A percentile compares a stretch with the other conserved stretches of the same genome.
Conservation (phyloP, 2,888 invertebrate species). For the Dynastes grantii region DNA sequence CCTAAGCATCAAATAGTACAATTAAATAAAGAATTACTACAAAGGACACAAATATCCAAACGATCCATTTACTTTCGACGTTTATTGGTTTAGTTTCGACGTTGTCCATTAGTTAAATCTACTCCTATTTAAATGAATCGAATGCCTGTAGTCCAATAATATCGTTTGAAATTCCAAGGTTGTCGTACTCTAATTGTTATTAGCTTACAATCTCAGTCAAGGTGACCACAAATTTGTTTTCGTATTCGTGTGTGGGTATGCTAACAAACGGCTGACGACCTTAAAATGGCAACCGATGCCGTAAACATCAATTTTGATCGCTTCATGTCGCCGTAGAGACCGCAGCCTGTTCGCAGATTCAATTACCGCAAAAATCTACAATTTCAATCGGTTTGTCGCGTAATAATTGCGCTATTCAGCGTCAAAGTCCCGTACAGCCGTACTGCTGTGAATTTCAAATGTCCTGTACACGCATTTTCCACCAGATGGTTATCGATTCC, state of each 20-base stretch:
- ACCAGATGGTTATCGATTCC: slow-evolving; percentile 37
- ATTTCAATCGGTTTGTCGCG: slow-evolving; percentile 53
- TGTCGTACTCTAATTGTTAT: slow-evolving; percentile 7
- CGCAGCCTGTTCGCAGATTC: slow-evolving; percentile 51
- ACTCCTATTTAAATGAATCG: too few species aligned
- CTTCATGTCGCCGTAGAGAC: slow-evolving; percentile 48
- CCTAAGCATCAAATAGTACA: too few species aligned
- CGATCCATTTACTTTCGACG: too few species aligned
- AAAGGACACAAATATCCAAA: too few species aligned
- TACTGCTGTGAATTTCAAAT: slow-evolving; percentile 33
- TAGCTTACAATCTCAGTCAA: slow-evolving; percentile 28
- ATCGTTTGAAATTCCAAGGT: slow-evolving; percentile 6
- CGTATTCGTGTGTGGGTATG: slow-evolving; percentile 7
- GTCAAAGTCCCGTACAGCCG: neutral
- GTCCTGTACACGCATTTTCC: slow-evolving; percentile 25
- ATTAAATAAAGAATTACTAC: too few species aligned
- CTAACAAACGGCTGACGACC: slow-evolving; percentile 48
- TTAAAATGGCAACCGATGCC: slow-evolving; percentile 52
- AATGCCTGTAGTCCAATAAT: slow-evolving; percentile 5
- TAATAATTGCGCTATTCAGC: slow-evolving; percentile 51
- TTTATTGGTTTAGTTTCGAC: too few species aligned
- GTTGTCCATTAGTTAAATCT: too few species aligned
- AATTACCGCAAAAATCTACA: slow-evolving; percentile 53
- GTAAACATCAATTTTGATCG: slow-evolving; percentile 53
- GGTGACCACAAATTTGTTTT: slow-evolving; percentile 27